phyloP scores from a whole-genome alignment of 2,113 vertebrate genomes.

The Rhinoderma darwinii region DNA sequence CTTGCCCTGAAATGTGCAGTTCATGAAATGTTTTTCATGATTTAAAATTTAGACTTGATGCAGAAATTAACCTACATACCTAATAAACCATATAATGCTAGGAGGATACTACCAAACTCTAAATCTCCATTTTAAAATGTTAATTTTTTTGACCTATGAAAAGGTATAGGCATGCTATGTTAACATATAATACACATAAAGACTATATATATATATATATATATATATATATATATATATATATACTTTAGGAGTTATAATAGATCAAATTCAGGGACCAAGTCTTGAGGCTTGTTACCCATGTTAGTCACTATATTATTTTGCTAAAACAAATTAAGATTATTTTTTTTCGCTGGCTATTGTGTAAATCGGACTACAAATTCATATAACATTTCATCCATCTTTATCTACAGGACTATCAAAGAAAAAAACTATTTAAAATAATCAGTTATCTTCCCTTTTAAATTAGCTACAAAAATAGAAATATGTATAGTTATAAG shows the following conservation, averaged over 20 bases:
- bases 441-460: conserved; percentile 74
- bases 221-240: too few species aligned
- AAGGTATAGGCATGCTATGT: too few species aligned
- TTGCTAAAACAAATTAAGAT: neutral
- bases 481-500: conserved; percentile 63
- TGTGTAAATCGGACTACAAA: neutral
- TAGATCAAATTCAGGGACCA: neutral
- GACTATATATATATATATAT: neutral
- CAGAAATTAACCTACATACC: neutral
- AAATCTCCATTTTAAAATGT: neutral
- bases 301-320: neutral
- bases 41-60: neutral
- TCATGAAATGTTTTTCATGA: neutral
- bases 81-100: neutral
- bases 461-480: conserved; percentile 74
- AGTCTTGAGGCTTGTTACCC: neutral
- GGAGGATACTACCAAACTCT: neutral
- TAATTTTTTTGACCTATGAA: neutral
- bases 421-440: neutral
- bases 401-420: neutral
- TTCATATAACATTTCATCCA: neutral
- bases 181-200: neutral
- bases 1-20: neutral
- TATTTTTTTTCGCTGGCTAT: neutral
- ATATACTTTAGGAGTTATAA: too few species aligned